Evolutionary conservation across 2,888 invertebrate genomes (phyloP), one percentile per base, ranked within the genome.

Genomic region (Orchestes rusci): DNA sequence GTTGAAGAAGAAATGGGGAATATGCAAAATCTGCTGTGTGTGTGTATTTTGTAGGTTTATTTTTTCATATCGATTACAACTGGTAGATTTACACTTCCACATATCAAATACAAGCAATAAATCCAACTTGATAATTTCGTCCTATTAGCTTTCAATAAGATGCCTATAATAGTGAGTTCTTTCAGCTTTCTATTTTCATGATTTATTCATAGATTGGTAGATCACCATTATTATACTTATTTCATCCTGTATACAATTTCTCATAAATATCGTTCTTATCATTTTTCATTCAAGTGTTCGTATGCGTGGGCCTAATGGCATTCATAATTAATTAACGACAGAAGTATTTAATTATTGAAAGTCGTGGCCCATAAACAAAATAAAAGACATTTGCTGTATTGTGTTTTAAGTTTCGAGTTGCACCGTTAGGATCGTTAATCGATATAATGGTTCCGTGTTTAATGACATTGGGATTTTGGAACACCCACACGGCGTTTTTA

Each of bases 291-390:
- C 41, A 43, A 45, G 43, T 45, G 47, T 39, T 37, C 38, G 37
- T 36, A 27, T 45, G 51, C 43, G 51, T 51, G 45, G 51, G 51
- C 40, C 48, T 43, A 51, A 48, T 45, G 45, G 45, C 38, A 45
- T 51, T 39, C 44, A 40, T 51, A 48, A 51, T 51, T 51, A 51
- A 51, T 51, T 51, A 51, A 48, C 39, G 37, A 35, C 28, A 34
- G 27, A 39, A 50, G 45, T 50, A 50, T 50, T 50, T 50, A 50
- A 50, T 50, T 50, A 50, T 48, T 44, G 40, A 32, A 43, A 20
- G 39, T 39, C 39, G 39, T 17, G 39, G 47, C 47, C 43, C 47
- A 48, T 48, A 43, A 43, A 48, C 43, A 43, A 43, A 39, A 39
- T 43, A 39, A 48, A 43, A 43, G 39, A 43, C 34, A 29, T 63